These are phyloP conservation scores for Enteromius fasciolatus DNA, from an alignment of 2,797 vertebrate genomes.

Conservation along the genomic window DNA sequence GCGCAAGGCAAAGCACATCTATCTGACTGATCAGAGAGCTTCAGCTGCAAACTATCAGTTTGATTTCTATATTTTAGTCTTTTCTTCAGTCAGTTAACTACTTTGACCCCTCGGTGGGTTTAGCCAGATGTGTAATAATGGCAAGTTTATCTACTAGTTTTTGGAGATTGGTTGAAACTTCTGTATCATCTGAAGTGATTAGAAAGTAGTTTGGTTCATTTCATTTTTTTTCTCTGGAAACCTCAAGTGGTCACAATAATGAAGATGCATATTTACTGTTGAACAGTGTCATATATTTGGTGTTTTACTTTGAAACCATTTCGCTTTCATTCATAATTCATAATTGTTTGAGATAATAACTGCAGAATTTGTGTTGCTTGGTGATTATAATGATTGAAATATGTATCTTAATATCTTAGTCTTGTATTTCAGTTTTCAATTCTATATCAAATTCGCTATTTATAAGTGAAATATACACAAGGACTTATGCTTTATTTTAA, in stretches of 20 bases:
- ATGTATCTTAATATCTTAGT: not conserved
- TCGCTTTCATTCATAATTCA: not conserved
- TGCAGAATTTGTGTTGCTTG: not conserved
- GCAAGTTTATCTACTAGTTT: not conserved
- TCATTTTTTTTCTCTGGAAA: not conserved
- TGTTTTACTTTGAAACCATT: not conserved
- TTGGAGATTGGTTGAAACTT: not conserved
- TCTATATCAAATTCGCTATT: not conserved
- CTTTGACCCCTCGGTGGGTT: not conserved
- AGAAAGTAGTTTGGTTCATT: not conserved
- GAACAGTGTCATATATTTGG: not conserved
- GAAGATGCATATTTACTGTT: not conserved
- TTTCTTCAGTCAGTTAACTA: not conserved
- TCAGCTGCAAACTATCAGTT: not conserved
- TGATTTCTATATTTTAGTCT: conserved; percentile 24
- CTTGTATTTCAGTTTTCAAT: not conserved
- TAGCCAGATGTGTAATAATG: not conserved
- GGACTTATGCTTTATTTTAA: not conserved
- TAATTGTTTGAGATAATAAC: not conserved
- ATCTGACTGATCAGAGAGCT: conserved; percentile 21
- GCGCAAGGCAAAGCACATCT: not conserved
- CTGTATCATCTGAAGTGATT: not conserved
- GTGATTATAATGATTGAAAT: not conserved
- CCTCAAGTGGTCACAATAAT: not conserved
- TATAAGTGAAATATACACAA: not conserved